These are phyloP conservation scores for Microctenopoma steveboyesi DNA, from an alignment of 2,797 vertebrate species.

Conservation along the genomic window DNA sequence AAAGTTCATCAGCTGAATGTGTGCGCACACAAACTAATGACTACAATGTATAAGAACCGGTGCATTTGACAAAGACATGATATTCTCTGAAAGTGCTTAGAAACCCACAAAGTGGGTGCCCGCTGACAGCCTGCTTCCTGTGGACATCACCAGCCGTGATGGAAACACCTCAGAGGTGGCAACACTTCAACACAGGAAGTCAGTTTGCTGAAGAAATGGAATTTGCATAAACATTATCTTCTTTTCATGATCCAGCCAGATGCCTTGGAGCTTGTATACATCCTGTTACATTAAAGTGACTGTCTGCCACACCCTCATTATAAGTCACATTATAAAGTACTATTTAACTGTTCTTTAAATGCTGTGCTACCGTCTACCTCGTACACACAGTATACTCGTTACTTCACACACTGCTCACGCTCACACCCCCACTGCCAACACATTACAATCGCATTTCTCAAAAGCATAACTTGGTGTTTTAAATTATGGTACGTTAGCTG, in stretches of 20 bases:
- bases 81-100: constrained; percentile 62
- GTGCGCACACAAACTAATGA: neutral
- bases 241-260: neutral
- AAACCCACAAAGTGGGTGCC: constrained; percentile 78
- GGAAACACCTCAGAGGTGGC: constrained; percentile 64
- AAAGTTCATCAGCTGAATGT: neutral
- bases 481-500: neutral
- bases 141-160: constrained; percentile 50
- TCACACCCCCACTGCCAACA: neutral
- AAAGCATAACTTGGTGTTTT: neutral
- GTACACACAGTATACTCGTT: neutral
- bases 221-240: neutral
- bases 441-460: neutral
- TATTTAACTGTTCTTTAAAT: neutral
- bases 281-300: constrained; percentile 16
- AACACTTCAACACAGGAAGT: constrained; percentile 4
- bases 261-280: neutral
- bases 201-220: neutral
- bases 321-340: neutral
- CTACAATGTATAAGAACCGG: neutral
- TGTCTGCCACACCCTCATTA: neutral
- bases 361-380: neutral
- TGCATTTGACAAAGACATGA: constrained; percentile 29
- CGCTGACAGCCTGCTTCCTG: constrained; percentile 35
- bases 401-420: neutral